phyloP scores from a whole-genome alignment of 2,797 vertebrate species.

The Pseudochirops cupreus region DNA sequence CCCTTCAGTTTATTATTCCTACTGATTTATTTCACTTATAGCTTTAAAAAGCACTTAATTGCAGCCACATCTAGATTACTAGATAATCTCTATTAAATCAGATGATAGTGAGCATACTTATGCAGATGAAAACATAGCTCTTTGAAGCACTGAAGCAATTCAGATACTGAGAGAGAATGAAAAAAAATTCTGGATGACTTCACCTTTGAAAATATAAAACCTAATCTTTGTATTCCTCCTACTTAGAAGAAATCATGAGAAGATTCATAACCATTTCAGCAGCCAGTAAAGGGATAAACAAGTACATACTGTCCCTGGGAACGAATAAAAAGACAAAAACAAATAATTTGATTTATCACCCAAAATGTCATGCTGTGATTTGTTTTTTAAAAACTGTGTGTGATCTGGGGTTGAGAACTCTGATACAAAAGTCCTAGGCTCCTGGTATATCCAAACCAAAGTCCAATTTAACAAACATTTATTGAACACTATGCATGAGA shows the following conservation, averaged over 20 bases:
- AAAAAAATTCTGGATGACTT: not conserved
- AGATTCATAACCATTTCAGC: not conserved
- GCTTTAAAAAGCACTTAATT: constrained; percentile 5
- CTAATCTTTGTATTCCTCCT: not conserved
- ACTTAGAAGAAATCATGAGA: constrained; percentile 2
- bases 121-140: not conserved
- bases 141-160: not conserved
- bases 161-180: constrained; percentile 45
- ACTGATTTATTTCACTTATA: constrained; percentile 27
- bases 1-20: not conserved
- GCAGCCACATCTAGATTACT: not conserved
- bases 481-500: not conserved
- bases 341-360: constrained; percentile 18
- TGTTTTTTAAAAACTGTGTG: not conserved
- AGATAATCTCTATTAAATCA: constrained; percentile 42
- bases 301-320: constrained; percentile 13
- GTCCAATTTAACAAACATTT: not conserved
- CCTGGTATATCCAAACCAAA: not conserved
- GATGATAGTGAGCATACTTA: not conserved
- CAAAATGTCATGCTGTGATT: not conserved
- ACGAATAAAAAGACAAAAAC: constrained; percentile 48
- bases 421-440: not conserved
- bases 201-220: constrained; percentile 21
- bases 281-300: constrained; percentile 31
- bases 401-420: not conserved